Base-by-base conservation (phyloP, 2,888 invertebrate genomes). In the Drosophila anomelani region DNA sequence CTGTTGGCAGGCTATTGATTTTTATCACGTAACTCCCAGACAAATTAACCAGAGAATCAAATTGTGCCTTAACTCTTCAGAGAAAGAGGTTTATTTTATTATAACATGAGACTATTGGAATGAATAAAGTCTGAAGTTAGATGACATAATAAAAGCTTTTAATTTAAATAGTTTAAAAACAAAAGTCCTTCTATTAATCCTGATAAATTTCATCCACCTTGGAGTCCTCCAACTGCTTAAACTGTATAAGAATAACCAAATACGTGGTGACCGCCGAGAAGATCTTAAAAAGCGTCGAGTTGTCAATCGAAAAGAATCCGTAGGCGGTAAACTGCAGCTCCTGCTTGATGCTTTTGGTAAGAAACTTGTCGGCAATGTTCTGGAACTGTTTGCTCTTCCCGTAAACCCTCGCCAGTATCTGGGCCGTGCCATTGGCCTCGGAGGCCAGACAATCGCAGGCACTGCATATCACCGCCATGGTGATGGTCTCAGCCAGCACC, bases 201-300 rank as follows among this genome's bases (percentile, higher is more conserved):
- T 29, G n/a, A 1, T 20, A 23, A 17, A 56, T 38, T 41, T 90
- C 88, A 20, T 88, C 85, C 29, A 79, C 62, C 66, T 91, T 91
- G 2, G 91, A 91, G 47, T 92, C 92, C 77, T 92, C 92, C 38
- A 92, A 76, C 64, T 92, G 92, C 38, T 92, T 92, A 34, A 92
- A 92, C 76, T 92, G 92, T 63, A 92, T 92, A 26, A 92, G 79
- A 39, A 92, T 92, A 2, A 92, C 92, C 64, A 92, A 81, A 64
- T 92, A 92, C 0, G 92, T 92, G 41, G 92, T 92, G 0, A 92
- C 92, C 7, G 92, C 92, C 13, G 92, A 92, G 62, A 92, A 91
- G 23, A 92, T 92, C 91, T 92, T 92, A 41, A 92, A 92, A 2
- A 92, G 79, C 6, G 92, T 92, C 0, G 92, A 91, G 70, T 90